phyloP scores from a whole-genome alignment of 2,113 vertebrate species.

The Chascanopsetta lugubris region DNA sequence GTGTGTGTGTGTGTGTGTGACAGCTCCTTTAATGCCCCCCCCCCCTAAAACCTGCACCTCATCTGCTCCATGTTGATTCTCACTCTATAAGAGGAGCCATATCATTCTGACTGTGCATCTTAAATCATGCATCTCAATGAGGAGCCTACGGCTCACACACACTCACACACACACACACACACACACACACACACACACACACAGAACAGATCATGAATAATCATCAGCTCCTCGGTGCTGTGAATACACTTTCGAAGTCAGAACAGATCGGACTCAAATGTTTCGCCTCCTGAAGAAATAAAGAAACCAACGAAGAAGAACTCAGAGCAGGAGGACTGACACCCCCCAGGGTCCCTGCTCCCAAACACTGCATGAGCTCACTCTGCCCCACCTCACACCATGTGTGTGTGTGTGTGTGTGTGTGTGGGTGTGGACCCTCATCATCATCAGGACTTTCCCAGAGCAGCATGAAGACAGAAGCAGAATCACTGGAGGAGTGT shows the following conservation, averaged over 20 bases:
- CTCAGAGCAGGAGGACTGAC: conserved; percentile 24
- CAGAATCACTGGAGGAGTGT: too few species aligned
- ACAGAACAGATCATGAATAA: conserved; percentile 58
- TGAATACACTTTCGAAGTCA: too few species aligned
- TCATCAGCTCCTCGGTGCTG: conserved; percentile 13
- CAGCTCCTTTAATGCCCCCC: background rate
- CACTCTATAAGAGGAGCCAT: conserved; percentile 22
- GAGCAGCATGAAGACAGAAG: too few species aligned
- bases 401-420: too few species aligned
- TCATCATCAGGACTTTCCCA: too few species aligned
- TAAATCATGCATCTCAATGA: conserved; percentile 47
- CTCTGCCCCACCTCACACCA: conserved; percentile 58
- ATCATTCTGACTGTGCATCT: conserved; percentile 44
- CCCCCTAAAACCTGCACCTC: background rate
- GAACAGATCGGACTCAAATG: too few species aligned
- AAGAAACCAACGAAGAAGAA: conserved; percentile 16
- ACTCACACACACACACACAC: too few species aligned
- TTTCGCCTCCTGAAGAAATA: background rate
- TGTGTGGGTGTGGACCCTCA: background rate
- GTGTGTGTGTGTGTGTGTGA: too few species aligned
- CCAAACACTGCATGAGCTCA: conserved; percentile 69
- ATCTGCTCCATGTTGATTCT: conserved; percentile 6
- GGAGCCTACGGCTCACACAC: conserved; percentile 13
- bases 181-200: too few species aligned
- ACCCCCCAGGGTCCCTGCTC: too few species aligned